Base-by-base conservation (phyloP, 2,888 invertebrate genomes). In the Ceratothoa steindachneri region DNA sequence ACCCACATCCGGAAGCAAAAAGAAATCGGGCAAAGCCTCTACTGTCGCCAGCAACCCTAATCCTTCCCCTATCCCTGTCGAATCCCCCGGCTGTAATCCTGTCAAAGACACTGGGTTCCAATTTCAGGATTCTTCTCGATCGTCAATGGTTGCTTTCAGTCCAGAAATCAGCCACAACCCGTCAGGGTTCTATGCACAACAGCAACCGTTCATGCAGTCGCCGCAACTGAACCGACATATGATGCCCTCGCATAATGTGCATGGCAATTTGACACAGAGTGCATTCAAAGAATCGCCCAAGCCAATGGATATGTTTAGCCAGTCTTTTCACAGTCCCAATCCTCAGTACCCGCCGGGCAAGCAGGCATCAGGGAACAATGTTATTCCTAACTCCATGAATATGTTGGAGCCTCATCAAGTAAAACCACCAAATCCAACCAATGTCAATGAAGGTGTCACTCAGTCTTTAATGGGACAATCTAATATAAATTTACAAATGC, bases 71-170 rank as follows among this genome's bases (percentile, higher is more conserved):
- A n/a, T 24, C 24, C 22, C 60, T 1, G 60, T 60, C 12, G 60
- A 60, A 60, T 12, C 60, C 12, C 22, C 27, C n/a, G 24, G 60
- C 24, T 60, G 60, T 60, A 60, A 60, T 3, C 60, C 60, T 22
- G 60, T 60, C 24, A 60, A 24, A 24, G 60, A 60, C 27, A 15
- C 41, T 5, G 60, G 3, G 22, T 60, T 60, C 24, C 60, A n/a
- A 60, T 60, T 60, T 60, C 60, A 60, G 24, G 60, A 60, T 60
- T 24, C 60, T 22, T 22, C 60, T 1, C n/a, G 60, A 60, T 22
- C n/a, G 12, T 24, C 60, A 24, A 24, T 60, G 19, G 12, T 24
- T 1, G 24, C 22, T 24, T 60, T 60, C 27, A 60, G 27, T 60
- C 19, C 22, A 24, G 60, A 60, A 24, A 24, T 60, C 24, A 60